Evolutionary conservation across 2,113 vertebrate species (phyloP).

Genomic region (Vulpes vulpes): DNA sequence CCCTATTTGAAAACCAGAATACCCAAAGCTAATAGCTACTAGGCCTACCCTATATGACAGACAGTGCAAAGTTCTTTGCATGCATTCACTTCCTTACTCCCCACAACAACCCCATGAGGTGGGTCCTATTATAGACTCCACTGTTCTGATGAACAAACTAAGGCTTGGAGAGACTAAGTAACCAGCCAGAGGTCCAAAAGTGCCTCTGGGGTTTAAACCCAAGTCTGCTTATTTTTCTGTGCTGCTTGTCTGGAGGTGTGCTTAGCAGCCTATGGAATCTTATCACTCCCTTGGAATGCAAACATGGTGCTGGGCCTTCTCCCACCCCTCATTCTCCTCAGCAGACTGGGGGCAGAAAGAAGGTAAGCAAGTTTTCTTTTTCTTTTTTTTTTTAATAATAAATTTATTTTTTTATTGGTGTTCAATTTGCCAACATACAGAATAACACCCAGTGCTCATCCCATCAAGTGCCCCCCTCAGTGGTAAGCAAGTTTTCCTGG

Average conservation of each 20-base stretch:
- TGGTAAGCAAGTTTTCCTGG: neutral
- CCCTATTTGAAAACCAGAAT: neutral
- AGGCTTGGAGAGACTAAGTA: neutral
- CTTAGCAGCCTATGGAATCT: neutral
- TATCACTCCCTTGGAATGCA: neutral
- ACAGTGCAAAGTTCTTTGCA: neutral
- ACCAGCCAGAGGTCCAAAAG: neutral
- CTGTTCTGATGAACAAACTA: neutral
- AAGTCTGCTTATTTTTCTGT: neutral
- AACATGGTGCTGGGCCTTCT: neutral
- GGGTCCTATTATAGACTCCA: neutral
- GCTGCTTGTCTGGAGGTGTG: neutral
- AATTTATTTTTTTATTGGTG: too few species aligned
- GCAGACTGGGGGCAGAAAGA: neutral
- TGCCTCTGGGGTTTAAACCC: neutral
- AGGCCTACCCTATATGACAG: neutral
- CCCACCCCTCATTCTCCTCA: neutral
- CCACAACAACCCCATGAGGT: neutral
- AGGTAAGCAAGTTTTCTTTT: neutral
- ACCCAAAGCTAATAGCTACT: neutral
- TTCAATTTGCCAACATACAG: too few species aligned
- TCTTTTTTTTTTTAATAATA: too few species aligned
- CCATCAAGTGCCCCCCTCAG: too few species aligned
- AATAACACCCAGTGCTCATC: too few species aligned
- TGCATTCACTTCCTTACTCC: neutral